Base-by-base conservation (phyloP, 2,888 invertebrate genomes). In the Drosophila quinaria region DNA sequence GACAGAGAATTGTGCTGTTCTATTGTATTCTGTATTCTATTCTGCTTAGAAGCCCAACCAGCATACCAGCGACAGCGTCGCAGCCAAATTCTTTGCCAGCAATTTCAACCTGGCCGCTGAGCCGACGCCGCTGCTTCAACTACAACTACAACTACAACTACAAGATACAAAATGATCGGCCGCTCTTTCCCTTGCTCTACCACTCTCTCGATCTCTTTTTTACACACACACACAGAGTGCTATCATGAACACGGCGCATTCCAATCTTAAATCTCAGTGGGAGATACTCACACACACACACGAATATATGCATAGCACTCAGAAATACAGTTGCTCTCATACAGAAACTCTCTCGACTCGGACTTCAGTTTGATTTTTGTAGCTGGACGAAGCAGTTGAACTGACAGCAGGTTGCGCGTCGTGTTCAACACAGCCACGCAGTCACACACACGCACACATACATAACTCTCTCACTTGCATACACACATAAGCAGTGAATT, bases 261-360 rank as follows among this genome's bases (percentile, higher is more conserved):
- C 89, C 89, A 87, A 89, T 90, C 89, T 87, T 75, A 89, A 89
- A 90, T 90, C 90, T 89, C 90, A 78, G 87, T 84, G 81, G 78
- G 77, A 87, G 83, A 83, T 78, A 70, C 81, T 63, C 67, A 60
- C 47, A 70, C 46, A 58, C 15, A 61, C 15, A 47, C 31, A 52
- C n/a, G 46, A n/a, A 29, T 31, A 51, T 29, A 69, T 59, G 66
- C 62, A 71, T 65, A 73, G n/a, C 56, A 69, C 47, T 69, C 62
- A 65, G 69, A 52, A 60, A 78, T 62, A 76, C 61, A 62, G 49
- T 80, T 72, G 78, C 68, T 82, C 78, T 81, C 81, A 54, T 25
- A 29, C 56, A 44, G 51, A 56, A 79, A 75, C 76, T 77, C 80
- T 77, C 77, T 74, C 78, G 72, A 72, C 66, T 82, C 73, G 80